A percentile compares a stretch with the other conserved stretches of the same genome.
These are phyloP conservation scores for Lepidurus apus DNA, from an alignment of 1,140 invertebrate species.

Conservation along the genomic window DNA sequence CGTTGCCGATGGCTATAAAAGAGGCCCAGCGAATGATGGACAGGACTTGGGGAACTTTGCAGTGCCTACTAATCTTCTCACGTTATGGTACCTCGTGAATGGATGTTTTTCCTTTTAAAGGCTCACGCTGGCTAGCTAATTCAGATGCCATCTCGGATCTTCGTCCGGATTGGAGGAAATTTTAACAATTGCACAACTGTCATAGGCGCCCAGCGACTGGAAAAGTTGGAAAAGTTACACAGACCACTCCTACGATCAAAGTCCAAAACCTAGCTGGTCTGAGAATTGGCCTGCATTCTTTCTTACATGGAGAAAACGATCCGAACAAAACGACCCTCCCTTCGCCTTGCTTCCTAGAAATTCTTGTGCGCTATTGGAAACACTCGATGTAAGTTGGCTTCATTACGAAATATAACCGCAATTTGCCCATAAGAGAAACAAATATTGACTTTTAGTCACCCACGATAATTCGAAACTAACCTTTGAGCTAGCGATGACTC, in stretches of 20 bases:
- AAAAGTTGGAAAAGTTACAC: background rate
- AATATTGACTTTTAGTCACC: no score
- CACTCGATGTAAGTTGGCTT: no score
- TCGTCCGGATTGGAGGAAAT: background rate
- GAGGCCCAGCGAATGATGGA: no score
- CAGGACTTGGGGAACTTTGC: no score
- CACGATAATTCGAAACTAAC: no score
- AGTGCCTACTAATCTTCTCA: no score
- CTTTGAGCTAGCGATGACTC: no score
- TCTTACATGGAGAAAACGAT: constrained; percentile 16
- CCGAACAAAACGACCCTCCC: background rate
- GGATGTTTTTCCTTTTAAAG: background rate
- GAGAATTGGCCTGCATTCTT: background rate
- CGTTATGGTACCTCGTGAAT: background rate
- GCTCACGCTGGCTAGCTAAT: background rate
- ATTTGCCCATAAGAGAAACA: no score
- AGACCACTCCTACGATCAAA: constrained; percentile 17
- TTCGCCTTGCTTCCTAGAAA: background rate
- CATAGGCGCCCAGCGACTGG: background rate
- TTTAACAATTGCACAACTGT: background rate
- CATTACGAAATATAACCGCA: no score
- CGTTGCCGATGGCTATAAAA: background rate
- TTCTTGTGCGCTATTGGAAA: background rate
- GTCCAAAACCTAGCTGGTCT: background rate
- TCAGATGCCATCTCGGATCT: background rate